A percentile compares a stretch with the other conserved stretches of the same genome.
Conservation (phyloP, 1,140 invertebrate genomes). For the Cyclina sinensis region DNA sequence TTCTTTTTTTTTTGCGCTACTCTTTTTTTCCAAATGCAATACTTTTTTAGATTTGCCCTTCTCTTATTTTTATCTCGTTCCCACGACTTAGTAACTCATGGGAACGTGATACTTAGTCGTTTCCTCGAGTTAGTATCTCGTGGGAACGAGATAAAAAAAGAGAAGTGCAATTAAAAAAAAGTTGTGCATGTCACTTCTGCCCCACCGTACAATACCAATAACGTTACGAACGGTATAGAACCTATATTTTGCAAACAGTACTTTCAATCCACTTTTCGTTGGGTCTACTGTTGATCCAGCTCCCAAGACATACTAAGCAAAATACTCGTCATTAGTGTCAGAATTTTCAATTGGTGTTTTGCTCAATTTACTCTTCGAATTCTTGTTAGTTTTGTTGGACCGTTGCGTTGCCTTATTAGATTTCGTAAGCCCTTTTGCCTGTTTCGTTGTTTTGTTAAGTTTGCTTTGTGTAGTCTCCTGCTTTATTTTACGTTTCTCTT, state of each 20-base stretch:
- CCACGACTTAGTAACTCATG: too few species aligned
- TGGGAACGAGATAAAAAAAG: too few species aligned
- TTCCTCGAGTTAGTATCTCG: too few species aligned
- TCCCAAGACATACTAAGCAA: slow-evolving; percentile 13
- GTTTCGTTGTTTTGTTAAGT: not conserved
- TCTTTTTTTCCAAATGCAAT: too few species aligned
- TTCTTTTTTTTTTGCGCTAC: too few species aligned
- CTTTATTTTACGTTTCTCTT: slow-evolving; percentile 8
- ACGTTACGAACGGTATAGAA: too few species aligned
- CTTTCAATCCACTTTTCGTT: not conserved
- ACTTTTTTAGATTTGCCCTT: too few species aligned
- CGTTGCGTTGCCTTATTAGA: not conserved
- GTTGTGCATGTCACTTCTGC: too few species aligned
- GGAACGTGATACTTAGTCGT: too few species aligned
- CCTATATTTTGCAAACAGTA: slow-evolving; percentile 10
- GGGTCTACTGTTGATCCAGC: not conserved
- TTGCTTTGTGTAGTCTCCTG: slow-evolving; percentile 3
- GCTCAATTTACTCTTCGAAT: not conserved
- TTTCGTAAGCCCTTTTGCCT: not conserved
- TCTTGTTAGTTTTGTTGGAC: not conserved
- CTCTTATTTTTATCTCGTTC: too few species aligned
- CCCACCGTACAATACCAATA: too few species aligned
- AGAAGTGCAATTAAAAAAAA: too few species aligned
- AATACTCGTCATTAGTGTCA: not conserved
- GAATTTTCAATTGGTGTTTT: not conserved